A percentile compares a stretch with the other conserved stretches of the same genome.
Evolutionary conservation across 2,113 vertebrate species (phyloP).

Genomic region (Leptocoma aspasia): DNA sequence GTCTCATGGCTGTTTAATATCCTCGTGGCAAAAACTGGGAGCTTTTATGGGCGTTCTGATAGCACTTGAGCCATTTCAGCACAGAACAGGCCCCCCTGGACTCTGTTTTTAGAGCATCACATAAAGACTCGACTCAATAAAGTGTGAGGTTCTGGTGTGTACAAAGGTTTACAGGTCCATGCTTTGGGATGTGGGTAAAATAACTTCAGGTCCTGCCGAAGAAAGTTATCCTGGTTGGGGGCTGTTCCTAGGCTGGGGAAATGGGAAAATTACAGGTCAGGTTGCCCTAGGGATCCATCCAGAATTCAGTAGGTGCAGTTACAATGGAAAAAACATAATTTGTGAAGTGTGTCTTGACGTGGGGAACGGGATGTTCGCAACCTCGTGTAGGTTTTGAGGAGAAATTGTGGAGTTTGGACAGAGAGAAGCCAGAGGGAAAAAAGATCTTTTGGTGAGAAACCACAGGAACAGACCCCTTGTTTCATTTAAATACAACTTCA

Average conservation of each 20-base stretch:
- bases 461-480: background rate
- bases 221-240: background rate
- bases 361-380: background rate
- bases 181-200: background rate
- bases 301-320: background rate
- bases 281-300: background rate
- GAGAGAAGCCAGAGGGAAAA: background rate
- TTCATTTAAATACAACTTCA: background rate
- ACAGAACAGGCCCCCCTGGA: background rate
- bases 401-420: background rate
- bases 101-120: background rate
- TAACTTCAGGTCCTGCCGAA: background rate
- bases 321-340: background rate
- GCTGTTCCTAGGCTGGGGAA: background rate
- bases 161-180: background rate
- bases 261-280: background rate
- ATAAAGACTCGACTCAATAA: fast-evolving
- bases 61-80: background rate
- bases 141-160: background rate
- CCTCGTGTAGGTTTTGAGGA: background rate
- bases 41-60: background rate
- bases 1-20: background rate
- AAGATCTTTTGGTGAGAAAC: background rate
- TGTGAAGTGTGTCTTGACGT: background rate
- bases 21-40: background rate